Conservation (phyloP, 2,797 vertebrate genomes). For the Sandelia bainsii region DNA sequence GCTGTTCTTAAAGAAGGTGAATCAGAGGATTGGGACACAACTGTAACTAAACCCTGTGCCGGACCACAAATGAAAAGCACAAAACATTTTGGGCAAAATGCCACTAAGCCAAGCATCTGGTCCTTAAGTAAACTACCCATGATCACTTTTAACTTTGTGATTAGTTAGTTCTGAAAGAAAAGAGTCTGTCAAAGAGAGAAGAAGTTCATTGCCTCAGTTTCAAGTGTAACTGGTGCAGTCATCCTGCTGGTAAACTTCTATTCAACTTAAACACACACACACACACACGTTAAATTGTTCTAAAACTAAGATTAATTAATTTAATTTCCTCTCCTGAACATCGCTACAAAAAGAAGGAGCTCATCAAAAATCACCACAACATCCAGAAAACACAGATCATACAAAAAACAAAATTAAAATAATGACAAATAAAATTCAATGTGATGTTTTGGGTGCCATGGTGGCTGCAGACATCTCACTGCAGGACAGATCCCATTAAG, state of each 20-base stretch:
- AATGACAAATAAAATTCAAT: slow-evolving; percentile 19
- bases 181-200: slow-evolving; percentile 47
- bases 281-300: slow-evolving; percentile 7
- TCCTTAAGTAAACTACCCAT: slow-evolving; percentile 80
- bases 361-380: neutral
- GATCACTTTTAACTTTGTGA: slow-evolving; percentile 78
- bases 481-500: slow-evolving; percentile 54
- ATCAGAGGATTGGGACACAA: slow-evolving; percentile 85
- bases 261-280: too few species aligned
- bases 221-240: slow-evolving; percentile 42
- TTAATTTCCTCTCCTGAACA: neutral
- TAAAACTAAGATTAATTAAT: slow-evolving; percentile 15
- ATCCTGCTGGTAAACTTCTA: slow-evolving; percentile 48
- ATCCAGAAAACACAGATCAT: neutral
- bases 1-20: slow-evolving; percentile 85
- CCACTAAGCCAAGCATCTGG: slow-evolving; percentile 82
- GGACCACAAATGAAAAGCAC: slow-evolving; percentile 80
- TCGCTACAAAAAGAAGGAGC: neutral
- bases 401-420: neutral
- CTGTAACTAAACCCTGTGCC: slow-evolving; percentile 83
- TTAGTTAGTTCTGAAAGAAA: slow-evolving; percentile 67
- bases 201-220: slow-evolving; percentile 56
- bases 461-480: slow-evolving; percentile 17
- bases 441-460: slow-evolving; percentile 12
- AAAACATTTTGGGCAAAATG: slow-evolving; percentile 79